These are phyloP conservation scores for Drosophila asahinai DNA, from an alignment of 1,140 invertebrate species.

Conservation along the genomic window DNA sequence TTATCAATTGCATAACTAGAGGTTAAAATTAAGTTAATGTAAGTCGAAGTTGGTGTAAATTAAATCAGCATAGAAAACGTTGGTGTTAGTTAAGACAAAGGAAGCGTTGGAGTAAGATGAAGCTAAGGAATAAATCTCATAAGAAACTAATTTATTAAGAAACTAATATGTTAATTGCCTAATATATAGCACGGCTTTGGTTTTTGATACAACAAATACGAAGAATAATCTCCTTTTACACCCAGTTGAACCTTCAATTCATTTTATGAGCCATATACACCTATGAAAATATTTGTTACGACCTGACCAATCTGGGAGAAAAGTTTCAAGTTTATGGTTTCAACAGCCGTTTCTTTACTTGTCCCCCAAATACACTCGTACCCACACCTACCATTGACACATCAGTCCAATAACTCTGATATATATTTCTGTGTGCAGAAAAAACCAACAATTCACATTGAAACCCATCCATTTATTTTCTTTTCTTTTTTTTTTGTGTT, in stretches of 20 bases:
- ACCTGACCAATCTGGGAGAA: too few species aligned
- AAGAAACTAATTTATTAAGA: too few species aligned
- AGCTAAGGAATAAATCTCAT: too few species aligned
- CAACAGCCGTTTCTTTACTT: not conserved
- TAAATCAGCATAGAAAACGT: too few species aligned
- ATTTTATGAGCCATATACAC: not conserved
- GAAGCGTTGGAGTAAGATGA: too few species aligned
- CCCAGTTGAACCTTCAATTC: not conserved
- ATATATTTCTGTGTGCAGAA: not conserved
- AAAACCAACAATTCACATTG: not conserved
- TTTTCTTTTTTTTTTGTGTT: not conserved
- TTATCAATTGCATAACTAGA: too few species aligned
- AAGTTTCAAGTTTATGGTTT: not conserved
- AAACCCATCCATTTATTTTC: constrained; percentile 1
- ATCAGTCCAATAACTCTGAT: not conserved
- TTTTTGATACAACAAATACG: not conserved
- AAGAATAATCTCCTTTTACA: not conserved
- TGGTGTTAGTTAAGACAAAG: too few species aligned
- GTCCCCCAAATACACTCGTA: not conserved
- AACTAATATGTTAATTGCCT: too few species aligned
- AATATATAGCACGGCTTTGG: too few species aligned
- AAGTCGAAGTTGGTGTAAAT: too few species aligned
- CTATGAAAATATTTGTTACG: not conserved
- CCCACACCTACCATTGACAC: not conserved
- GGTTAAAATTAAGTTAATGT: too few species aligned